Conservation (phyloP, 2,797 vertebrate genomes). For the Paramormyrops hopkinsi region DNA sequence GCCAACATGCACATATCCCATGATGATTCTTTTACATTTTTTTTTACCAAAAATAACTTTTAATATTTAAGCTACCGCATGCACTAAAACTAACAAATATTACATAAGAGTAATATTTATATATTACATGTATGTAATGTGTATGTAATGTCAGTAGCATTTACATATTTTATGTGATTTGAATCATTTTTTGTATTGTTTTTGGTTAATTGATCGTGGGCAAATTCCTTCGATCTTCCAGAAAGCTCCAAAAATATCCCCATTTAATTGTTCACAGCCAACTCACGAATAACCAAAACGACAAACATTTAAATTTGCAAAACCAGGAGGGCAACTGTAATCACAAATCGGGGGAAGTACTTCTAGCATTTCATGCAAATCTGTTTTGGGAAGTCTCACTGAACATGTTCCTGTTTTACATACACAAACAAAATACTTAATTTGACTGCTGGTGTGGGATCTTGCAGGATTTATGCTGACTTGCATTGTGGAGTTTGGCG, state of each 20-base stretch:
- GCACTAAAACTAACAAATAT: background rate
- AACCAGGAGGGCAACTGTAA: background rate
- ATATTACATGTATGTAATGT: background rate
- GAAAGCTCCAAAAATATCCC: background rate
- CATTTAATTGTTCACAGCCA: background rate
- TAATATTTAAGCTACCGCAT: background rate
- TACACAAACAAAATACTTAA: background rate
- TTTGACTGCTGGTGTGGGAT: background rate
- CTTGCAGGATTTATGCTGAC: background rate
- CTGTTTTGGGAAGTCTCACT: background rate
- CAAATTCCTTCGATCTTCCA: background rate
- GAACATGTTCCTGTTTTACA: background rate
- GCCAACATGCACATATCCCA: background rate
- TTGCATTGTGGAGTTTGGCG: background rate
- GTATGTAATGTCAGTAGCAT: background rate
- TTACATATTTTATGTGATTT: background rate
- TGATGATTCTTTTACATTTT: background rate
- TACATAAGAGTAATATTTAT: background rate
- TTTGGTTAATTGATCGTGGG: background rate
- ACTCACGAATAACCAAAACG: background rate
- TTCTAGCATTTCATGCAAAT: background rate
- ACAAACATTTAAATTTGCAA: background rate
- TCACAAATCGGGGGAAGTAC: background rate
- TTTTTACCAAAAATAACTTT: background rate
- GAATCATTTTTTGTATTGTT: background rate